phyloP scores from a whole-genome alignment of 2,113 vertebrate genomes.

The Clupea harengus region DNA sequence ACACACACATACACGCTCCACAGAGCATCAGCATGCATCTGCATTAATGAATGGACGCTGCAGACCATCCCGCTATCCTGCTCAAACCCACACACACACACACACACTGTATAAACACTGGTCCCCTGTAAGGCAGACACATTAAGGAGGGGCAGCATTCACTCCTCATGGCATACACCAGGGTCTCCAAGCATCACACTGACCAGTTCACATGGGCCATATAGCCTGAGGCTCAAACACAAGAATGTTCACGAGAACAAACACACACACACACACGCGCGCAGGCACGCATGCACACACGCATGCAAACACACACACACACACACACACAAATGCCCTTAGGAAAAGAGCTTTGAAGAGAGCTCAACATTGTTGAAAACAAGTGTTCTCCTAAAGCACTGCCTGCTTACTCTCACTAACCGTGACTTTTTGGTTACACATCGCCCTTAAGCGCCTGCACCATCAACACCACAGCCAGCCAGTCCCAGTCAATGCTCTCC shows the following conservation, averaged over 20 bases:
- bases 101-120: neutral
- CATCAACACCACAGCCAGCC: neutral
- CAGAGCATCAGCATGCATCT: conserved; percentile 11
- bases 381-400: neutral
- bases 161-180: neutral
- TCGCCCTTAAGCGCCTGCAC: neutral
- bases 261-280: neutral
- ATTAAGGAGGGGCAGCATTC: neutral
- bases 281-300: neutral
- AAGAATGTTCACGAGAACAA: neutral
- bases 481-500: neutral
- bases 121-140: neutral
- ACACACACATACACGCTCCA: neutral
- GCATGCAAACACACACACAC: neutral
- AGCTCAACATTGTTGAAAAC: neutral
- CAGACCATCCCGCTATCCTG: neutral
- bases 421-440: neutral
- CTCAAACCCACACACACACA: neutral
- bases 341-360: neutral
- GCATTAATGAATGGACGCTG: conserved; percentile 13
- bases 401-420: neutral
- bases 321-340: neutral
- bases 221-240: neutral
- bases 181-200: neutral
- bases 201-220: neutral